Conservation (phyloP, 1,140 invertebrate species). For the Plectrocnemia conspersa region DNA sequence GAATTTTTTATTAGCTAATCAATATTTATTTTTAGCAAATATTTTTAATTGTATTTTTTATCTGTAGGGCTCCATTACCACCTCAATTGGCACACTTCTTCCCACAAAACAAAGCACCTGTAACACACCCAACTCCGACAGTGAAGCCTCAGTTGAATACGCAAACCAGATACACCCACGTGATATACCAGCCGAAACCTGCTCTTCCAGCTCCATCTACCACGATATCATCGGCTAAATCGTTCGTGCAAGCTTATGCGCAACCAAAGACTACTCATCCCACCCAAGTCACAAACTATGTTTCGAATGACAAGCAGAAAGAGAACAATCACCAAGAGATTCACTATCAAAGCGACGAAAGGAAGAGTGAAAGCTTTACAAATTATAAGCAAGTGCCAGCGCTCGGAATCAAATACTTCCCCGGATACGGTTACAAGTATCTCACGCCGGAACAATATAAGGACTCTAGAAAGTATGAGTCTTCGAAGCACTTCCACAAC, state of each 20-base stretch:
- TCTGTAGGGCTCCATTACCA: slow-evolving; percentile 22
- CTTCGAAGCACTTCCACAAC: slow-evolving; percentile 22
- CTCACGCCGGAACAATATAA: slow-evolving; percentile 31
- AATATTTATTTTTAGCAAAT: background rate
- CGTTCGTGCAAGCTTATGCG: slow-evolving; percentile 45
- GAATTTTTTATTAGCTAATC: no score
- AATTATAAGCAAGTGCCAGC: slow-evolving; percentile 23
- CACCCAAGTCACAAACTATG: slow-evolving; percentile 28
- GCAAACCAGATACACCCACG: slow-evolving; percentile 45
- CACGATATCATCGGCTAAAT: slow-evolving; percentile 37
- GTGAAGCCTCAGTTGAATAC: slow-evolving; percentile 34
- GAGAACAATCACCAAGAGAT: background rate
- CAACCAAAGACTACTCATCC: slow-evolving; percentile 32
- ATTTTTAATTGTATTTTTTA: slow-evolving; percentile 4
- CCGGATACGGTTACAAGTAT: slow-evolving; percentile 32
- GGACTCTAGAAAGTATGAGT: slow-evolving; percentile 27
- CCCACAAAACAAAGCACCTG: slow-evolving; percentile 14
- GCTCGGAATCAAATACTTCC: slow-evolving; percentile 27
- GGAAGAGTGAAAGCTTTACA: slow-evolving; percentile 1
- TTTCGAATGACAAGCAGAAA: slow-evolving; percentile 25
- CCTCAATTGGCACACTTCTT: slow-evolving; percentile 23
- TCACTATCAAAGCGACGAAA: slow-evolving; percentile 5
- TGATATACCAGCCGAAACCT: slow-evolving; percentile 37
- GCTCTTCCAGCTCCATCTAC: slow-evolving; percentile 39
- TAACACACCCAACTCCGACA: slow-evolving; percentile 2